Evolutionary conservation across 2,888 invertebrate genomes (phyloP).

Genomic region (Rhopalosiphum nymphaeae): DNA sequence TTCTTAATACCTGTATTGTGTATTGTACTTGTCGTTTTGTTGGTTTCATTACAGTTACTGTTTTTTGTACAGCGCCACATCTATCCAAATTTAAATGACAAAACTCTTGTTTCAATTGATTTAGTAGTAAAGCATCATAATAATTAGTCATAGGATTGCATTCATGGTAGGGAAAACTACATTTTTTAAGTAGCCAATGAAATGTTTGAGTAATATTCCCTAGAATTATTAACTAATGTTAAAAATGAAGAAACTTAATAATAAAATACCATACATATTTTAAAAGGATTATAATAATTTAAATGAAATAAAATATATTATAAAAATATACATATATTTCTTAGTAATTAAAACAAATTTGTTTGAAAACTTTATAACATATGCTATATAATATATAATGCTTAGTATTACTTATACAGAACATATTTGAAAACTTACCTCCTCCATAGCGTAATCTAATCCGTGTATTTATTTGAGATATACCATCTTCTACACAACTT

Average conservation of each 20-base stretch:
- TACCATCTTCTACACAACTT: slow-evolving; percentile 96
- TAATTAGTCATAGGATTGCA: slow-evolving; percentile 80
- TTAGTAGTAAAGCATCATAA: slow-evolving; percentile 83
- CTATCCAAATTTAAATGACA: slow-evolving; percentile 93
- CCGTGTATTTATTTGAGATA: slow-evolving; percentile 86
- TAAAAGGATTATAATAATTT: not conserved
- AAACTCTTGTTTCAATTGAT: slow-evolving; percentile 88
- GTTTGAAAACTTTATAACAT: not conserved
- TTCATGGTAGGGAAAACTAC: slow-evolving; percentile 89
- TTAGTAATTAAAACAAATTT: not conserved
- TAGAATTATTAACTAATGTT: not conserved
- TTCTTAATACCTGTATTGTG: slow-evolving; percentile 75
- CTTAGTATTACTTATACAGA: not conserved
- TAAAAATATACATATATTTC: not conserved
- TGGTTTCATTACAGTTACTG: slow-evolving; percentile 81
- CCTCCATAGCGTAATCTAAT: slow-evolving; percentile 68
- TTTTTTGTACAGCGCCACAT: slow-evolving; percentile 88
- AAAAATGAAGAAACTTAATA: not conserved
- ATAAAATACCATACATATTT: not conserved
- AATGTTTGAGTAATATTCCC: slow-evolving; percentile 91
- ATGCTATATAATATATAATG: not conserved
- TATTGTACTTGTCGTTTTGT: slow-evolving; percentile 79
- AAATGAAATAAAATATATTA: not conserved
- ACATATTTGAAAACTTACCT: slow-evolving; percentile 28
- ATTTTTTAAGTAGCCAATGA: slow-evolving; percentile 88